Conservation (phyloP, 2,888 invertebrate genomes). For the Nomada ruficornis region DNA sequence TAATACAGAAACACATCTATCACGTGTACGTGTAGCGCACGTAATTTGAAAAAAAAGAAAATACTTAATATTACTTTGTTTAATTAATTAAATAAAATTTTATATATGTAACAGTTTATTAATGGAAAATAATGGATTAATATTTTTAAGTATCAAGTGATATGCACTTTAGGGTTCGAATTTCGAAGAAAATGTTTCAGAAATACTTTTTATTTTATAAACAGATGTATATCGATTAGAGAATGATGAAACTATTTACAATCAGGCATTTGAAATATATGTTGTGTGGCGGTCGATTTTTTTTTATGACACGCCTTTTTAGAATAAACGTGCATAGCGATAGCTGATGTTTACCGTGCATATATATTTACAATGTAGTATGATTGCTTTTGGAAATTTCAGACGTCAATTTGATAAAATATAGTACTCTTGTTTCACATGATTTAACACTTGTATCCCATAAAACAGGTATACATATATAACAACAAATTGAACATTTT, state of each 20-base stretch:
- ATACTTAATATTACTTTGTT: constrained; percentile 31
- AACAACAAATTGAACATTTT: constrained; percentile 66
- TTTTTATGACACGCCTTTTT: constrained; percentile 35
- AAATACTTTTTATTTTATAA: constrained; percentile 60
- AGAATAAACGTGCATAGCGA: constrained; percentile 40
- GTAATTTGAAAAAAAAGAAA: constrained; percentile 22
- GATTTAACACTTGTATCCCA: constrained; percentile 58
- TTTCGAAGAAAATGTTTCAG: constrained; percentile 53
- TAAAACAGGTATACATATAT: constrained; percentile 48
- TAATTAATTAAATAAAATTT: constrained; percentile 50
- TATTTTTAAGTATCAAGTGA: constrained; percentile 69
- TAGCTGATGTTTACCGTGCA: constrained; percentile 54
- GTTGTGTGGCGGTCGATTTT: constrained; percentile 46
- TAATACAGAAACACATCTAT: constrained; percentile 27
- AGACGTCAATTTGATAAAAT: constrained; percentile 61
- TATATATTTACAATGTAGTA: constrained; percentile 67
- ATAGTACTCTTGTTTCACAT: constrained; percentile 57
- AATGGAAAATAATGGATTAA: constrained; percentile 70
- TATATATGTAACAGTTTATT: constrained; percentile 64
- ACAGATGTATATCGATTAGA: constrained; percentile 53
- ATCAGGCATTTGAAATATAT: constrained; percentile 52
- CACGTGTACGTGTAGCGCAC: constrained; percentile 1
- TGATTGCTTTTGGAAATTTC: constrained; percentile 61
- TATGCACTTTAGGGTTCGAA: constrained; percentile 65
- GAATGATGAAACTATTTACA: constrained; percentile 67